Evolutionary conservation across 2,888 invertebrate genomes (phyloP), one percentile per base, ranked within the genome.

Genomic region (Subacronicta megacephala): DNA sequence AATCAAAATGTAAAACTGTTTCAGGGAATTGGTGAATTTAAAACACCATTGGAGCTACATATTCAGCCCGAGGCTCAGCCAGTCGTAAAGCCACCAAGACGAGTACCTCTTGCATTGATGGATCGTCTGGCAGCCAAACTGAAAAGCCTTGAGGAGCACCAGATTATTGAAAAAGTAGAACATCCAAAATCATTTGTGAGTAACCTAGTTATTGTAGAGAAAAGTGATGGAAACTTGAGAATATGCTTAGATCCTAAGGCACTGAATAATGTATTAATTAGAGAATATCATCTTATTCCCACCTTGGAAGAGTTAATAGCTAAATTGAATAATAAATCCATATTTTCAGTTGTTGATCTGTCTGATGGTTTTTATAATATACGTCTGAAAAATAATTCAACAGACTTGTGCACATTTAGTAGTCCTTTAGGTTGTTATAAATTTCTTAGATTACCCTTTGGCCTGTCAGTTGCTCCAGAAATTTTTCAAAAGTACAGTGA

Each of bases 401-500:
- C 7, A 45, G 57, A 66, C n/a, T 33, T 64, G 0, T 71, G 67
- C 51, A 61, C 64, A 2, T 71, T 71, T 43, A 66, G 44, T 43
- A 72, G 54, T 23, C 67, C 64, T 0, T 72, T 45, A 53, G 65
- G 72, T 0, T 64, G 63, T 50, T 77, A 72, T 62, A 64, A 72
- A 58, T 86, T 78, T 65, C 52, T 61, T 33, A 68, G 83, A 18
- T 23, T 84, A 29, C 79, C 85, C 2, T 85, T 84, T 75, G 84
- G 83, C 0, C 18, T 85, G 6, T 77, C 71, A 12, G 57, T 68
- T 2, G 77, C 81, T 4, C 75, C 82, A 3, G 86, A 84, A 71
- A 77, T 82, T 12, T 84, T 84, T 65, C 81, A 85, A 54, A 63
- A 65, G 26, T 72, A 67, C 47, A 82, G 80, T 62, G 65, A 72